Conservation (phyloP, 2,113 vertebrate genomes). For the Vimba vimba region DNA sequence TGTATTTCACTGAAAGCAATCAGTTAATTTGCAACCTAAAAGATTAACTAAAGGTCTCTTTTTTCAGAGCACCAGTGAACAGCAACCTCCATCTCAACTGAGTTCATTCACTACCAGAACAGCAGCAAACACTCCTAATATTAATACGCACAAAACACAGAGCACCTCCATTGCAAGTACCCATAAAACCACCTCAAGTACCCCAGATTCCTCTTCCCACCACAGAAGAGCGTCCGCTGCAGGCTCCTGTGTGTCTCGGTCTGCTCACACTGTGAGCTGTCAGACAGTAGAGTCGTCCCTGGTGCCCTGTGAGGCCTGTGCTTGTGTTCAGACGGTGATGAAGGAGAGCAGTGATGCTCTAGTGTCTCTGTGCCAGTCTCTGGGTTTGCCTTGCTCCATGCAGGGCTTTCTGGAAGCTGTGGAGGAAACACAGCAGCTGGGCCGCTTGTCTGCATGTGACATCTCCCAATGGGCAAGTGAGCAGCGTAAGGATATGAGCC, state of each 20-base stretch:
- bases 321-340: slow-evolving; percentile 75
- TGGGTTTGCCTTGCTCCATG: slow-evolving; percentile 87
- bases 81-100: background rate
- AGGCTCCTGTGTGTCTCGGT: background rate
- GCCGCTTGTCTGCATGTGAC: slow-evolving; percentile 77
- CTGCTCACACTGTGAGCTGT: slow-evolving; percentile 60
- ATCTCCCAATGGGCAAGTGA: slow-evolving; percentile 83
- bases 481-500: slow-evolving; percentile 82
- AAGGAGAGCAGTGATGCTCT: slow-evolving; percentile 77
- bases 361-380: slow-evolving; percentile 78
- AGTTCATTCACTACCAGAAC: background rate
- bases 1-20: too few relatives aligned
- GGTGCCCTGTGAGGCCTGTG: slow-evolving; percentile 80
- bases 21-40: too few relatives aligned
- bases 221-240: background rate
- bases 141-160: background rate
- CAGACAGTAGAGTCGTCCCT: slow-evolving; percentile 74
- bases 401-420: slow-evolving; percentile 76
- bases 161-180: background rate
- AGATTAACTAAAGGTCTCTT: background rate
- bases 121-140: background rate
- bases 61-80: slow-evolving; percentile 42
- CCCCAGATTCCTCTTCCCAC: slow-evolving; percentile 11
- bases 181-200: slow-evolving; percentile 11
- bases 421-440: slow-evolving; percentile 70